Evolutionary conservation across 1,140 invertebrate species (phyloP).

Genomic region (Drosophila repleta): DNA sequence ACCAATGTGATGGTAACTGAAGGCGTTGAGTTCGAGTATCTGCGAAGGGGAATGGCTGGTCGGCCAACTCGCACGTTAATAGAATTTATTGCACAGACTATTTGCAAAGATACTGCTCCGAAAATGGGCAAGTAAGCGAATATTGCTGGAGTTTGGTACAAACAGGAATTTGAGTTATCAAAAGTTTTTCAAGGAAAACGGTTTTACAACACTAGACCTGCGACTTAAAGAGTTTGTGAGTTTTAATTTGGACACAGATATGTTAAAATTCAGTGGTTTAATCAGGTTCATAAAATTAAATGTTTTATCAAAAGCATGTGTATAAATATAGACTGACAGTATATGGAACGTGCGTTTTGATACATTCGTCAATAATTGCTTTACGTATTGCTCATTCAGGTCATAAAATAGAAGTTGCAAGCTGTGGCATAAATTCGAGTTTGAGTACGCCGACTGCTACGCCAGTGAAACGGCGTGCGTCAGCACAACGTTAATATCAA

Average conservation of each 20-base stretch:
- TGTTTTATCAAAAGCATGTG: conserved; percentile 59
- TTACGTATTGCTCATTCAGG: conserved; percentile 33
- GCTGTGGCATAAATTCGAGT: conserved; percentile 28
- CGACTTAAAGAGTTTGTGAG: conserved; percentile 26
- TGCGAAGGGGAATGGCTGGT: conserved; percentile 88
- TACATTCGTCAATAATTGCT: conserved; percentile 62
- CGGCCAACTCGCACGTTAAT: conserved; percentile 92
- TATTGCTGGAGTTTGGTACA: too few relatives aligned
- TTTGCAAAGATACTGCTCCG: conserved; percentile 80
- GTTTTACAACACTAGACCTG: conserved; percentile 38
- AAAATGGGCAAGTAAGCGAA: conserved; percentile 36
- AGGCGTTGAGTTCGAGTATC: conserved; percentile 85
- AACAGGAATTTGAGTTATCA: too few relatives aligned
- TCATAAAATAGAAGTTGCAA: conserved; percentile 18
- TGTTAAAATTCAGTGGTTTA: conserved; percentile 64
- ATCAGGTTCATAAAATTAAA: conserved; percentile 56
- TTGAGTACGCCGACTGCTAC: conserved; percentile 34
- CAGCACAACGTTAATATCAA: conserved; percentile 86
- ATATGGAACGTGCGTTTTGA: conserved; percentile 31
- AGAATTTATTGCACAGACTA: conserved; percentile 87
- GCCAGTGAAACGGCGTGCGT: conserved; percentile 67
- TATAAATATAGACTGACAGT: conserved; percentile 34
- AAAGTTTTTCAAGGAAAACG: too few relatives aligned
- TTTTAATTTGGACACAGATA: conserved; percentile 22
- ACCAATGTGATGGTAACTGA: conserved; percentile 77